These are phyloP conservation scores for Desoria tigrina DNA, from an alignment of 2,888 invertebrate genomes.

Conservation along the genomic window DNA sequence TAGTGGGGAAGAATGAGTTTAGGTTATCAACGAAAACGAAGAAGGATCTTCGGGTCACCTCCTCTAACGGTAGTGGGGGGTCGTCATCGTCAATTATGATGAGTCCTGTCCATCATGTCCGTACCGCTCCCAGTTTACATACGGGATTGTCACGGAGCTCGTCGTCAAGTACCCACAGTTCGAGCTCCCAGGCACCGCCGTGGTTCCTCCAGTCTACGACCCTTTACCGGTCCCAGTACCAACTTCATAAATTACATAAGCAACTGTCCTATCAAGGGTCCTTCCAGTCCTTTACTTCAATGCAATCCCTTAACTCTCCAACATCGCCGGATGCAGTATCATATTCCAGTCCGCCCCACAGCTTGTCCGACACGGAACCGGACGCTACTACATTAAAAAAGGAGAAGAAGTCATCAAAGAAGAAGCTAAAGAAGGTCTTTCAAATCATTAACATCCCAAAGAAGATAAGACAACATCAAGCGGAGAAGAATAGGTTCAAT, in stretches of 20 bases:
- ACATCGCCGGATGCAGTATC: not conserved
- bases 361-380: conserved; percentile 21
- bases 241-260: conserved; percentile 36
- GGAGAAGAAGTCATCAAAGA: conserved; percentile 22
- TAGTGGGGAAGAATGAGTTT: conserved; percentile 31
- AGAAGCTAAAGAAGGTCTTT: conserved; percentile 39
- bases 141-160: conserved; percentile 3
- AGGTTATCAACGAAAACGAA: conserved; percentile 23
- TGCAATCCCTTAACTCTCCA: conserved; percentile 21
- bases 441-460: conserved; percentile 48
- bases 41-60: conserved; percentile 14
- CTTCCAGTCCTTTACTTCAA: conserved; percentile 22
- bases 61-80: not conserved
- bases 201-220: conserved; percentile 34
- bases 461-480: conserved; percentile 43
- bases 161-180: not conserved
- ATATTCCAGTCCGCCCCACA: conserved; percentile 7
- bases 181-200: conserved; percentile 20
- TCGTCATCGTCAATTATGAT: not conserved
- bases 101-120: not conserved
- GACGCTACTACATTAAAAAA: conserved; percentile 17
- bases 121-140: not conserved
- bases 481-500: conserved; percentile 50
- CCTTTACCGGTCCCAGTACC: conserved; percentile 36
- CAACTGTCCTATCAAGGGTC: conserved; percentile 33